Percentiles rank a stretch among this genome's conserved stretches.
These are phyloP conservation scores for Phaetusa simplex DNA, from an alignment of 2,113 vertebrate genomes.

Conservation along the genomic window DNA sequence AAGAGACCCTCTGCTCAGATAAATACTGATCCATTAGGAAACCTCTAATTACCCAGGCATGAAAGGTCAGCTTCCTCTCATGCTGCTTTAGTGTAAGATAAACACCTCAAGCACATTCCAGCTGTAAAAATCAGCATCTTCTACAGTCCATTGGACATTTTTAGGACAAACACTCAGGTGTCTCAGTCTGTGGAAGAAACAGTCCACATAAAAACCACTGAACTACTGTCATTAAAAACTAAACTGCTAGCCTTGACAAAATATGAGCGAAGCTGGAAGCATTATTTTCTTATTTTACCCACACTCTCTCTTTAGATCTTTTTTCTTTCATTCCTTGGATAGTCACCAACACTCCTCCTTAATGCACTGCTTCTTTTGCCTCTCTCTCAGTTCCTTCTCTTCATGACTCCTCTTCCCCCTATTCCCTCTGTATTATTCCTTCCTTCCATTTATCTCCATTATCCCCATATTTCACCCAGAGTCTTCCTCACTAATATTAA, in stretches of 20 bases:
- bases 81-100: background rate
- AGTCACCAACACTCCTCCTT: background rate
- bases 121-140: background rate
- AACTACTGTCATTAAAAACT: background rate
- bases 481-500: background rate
- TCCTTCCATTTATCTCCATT: background rate
- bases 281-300: background rate
- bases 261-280: background rate
- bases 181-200: background rate
- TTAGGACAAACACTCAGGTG: background rate
- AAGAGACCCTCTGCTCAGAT: background rate
- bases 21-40: background rate
- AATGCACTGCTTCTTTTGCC: background rate
- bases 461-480: background rate
- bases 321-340: background rate
- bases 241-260: background rate
- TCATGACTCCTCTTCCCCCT: background rate
- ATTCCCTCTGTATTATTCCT: background rate
- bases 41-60: background rate
- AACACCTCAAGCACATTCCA: background rate
- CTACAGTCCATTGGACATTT: background rate
- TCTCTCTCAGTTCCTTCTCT: background rate
- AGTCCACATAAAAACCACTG: background rate
- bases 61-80: background rate
- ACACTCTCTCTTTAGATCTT: background rate